Evolutionary conservation across 2,888 invertebrate species (phyloP).

Genomic region (Drosophila greeni): DNA sequence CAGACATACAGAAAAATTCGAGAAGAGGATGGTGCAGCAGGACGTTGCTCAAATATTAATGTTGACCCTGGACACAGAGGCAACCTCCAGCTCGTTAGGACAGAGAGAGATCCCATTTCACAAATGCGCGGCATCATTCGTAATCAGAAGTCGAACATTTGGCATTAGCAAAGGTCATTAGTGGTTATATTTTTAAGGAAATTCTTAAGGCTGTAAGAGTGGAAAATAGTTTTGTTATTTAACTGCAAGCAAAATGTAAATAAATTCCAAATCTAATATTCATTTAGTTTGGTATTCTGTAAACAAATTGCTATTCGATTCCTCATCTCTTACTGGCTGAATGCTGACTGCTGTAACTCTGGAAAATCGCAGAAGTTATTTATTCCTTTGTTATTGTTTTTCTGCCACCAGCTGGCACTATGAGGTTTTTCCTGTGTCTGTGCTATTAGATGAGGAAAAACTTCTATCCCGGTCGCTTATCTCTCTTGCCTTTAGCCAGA

Average conservation of each 20-base stretch:
- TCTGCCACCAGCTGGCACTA: constrained; percentile 29
- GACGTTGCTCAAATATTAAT: constrained; percentile 73
- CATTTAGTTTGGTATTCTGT: constrained; percentile 15
- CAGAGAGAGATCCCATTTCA: neutral
- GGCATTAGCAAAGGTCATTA: constrained; percentile 25
- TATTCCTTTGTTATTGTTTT: constrained; percentile 37
- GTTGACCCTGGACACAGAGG: constrained; percentile 59
- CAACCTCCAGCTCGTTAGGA: constrained; percentile 56
- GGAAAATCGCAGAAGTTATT: constrained; percentile 27
- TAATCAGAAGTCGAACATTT: constrained; percentile 17
- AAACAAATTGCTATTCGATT: constrained; percentile 22
- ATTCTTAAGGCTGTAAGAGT: neutral
- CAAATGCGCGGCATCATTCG: constrained; percentile 19
- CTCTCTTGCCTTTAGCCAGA: constrained; percentile 13
- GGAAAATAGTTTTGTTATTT: constrained; percentile 1
- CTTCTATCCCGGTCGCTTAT: constrained; percentile 18
- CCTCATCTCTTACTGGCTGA: neutral
- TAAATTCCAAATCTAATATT: constrained; percentile 5
- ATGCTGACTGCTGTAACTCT: constrained; percentile 13
- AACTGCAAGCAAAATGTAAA: neutral
- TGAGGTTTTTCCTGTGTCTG: constrained; percentile 23
- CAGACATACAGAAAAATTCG: constrained; percentile 28
- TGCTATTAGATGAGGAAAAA: constrained; percentile 28
- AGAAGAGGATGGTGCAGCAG: constrained; percentile 55
- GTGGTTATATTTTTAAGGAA: constrained; percentile 1